These are phyloP conservation scores for Thalassoma bifasciatum DNA, from an alignment of 2,113 vertebrate genomes.

Conservation along the genomic window DNA sequence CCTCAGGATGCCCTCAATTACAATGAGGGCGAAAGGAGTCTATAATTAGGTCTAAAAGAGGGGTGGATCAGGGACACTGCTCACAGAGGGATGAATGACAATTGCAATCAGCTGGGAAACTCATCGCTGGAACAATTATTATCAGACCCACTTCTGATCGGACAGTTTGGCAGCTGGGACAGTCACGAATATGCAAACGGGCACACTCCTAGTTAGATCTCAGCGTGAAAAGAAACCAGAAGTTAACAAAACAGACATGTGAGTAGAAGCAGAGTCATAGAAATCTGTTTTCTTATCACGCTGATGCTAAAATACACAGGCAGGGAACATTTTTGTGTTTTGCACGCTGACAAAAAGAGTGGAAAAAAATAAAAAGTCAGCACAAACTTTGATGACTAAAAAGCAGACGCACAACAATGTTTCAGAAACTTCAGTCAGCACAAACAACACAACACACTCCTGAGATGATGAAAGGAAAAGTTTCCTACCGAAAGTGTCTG, in stretches of 20 bases:
- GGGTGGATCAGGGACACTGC: conserved; percentile 77
- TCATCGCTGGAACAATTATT: conserved; percentile 56
- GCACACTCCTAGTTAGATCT: background rate
- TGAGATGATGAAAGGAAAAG: conserved; percentile 56
- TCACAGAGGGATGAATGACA: conserved; percentile 73
- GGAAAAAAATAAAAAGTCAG: conserved; percentile 1
- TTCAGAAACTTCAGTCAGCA: conserved; percentile 31
- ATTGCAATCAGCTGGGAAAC: conserved; percentile 67
- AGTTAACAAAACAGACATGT: background rate
- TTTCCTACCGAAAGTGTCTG: conserved; percentile 92
- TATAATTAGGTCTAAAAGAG: conserved; percentile 78
- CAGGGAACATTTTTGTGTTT: background rate
- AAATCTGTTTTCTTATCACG: background rate
- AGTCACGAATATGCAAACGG: conserved; percentile 37
- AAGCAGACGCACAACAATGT: background rate
- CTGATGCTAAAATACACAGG: background rate
- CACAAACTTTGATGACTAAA: conserved; percentile 17
- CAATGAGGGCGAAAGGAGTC: conserved; percentile 78
- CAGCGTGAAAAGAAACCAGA: background rate
- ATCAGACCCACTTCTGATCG: conserved; percentile 60
- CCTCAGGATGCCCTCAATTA: conserved; percentile 82
- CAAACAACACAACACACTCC: conserved; percentile 38
- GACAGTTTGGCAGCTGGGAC: conserved; percentile 38
- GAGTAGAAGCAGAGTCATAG: background rate
- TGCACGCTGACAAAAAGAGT: background rate